Evolutionary conservation across 2,113 vertebrate species (phyloP), one percentile per base, ranked within the genome.

Genomic region (Dicerorhinus sumatrensis): DNA sequence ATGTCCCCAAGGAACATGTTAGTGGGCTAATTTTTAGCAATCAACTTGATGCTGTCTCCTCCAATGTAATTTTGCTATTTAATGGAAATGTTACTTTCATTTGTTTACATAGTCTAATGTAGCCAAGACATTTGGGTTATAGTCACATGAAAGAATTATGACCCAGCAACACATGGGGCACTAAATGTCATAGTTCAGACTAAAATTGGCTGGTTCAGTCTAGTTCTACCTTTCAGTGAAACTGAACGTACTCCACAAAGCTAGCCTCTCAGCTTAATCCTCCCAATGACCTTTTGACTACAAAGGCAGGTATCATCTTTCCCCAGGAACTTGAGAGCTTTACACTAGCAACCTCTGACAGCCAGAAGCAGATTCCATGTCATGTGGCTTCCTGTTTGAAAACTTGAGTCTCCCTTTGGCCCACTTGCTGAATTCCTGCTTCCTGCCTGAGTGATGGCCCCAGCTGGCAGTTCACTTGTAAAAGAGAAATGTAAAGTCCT

Each of bases 291-390:
- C 73, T 97, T 95, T 84, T 83, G 89, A 97, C 87, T 89, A 98
- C 95, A 98, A 97, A 98, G 96, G 60, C 95, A 94, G 86, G 97
- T 75, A 93, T 97, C 95, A 25, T 79, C 95, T 98, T 98, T 96
- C 97, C 81, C 89, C 89, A 33, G 51, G 87, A 93, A 63, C 80
- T 97, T 79, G 90, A 62, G 91, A 84, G 80, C 95, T 96, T 93
- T 77, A 48, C 91, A 91, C 96, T 21, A 89, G n/a, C 86, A 83
- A 36, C 75, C 75, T 90, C 69, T 58, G 91, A 86, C 86, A 89
- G 95, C 94, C 96, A 96, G 56, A 46, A 91, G 75, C 87, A 75
- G 82, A 98, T 98, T 96, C 96, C 96, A 86, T 75, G 79, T 73
- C 7, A 86, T 75, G 79, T 73, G 4, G 58, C 94, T 98, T 98